Evolutionary conservation across 2,888 invertebrate genomes (phyloP).

Genomic region (Napeogenes sylphis): DNA sequence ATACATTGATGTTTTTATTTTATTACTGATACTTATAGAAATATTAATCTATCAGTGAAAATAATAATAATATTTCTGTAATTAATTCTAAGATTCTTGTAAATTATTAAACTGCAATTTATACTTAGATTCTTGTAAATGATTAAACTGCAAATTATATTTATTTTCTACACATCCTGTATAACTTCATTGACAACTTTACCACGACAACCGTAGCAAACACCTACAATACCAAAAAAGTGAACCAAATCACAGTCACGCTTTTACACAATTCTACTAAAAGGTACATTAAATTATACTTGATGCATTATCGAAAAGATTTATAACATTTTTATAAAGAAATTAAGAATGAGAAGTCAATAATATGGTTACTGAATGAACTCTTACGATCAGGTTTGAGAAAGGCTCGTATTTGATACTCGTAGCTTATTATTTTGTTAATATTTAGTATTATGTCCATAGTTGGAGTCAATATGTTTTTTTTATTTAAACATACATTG

Average conservation of each 20-base stretch:
- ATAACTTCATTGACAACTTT: constrained; percentile 46
- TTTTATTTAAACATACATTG: too few species aligned
- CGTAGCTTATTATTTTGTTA: too few species aligned
- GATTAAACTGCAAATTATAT: not conserved
- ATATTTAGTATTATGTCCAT: too few species aligned
- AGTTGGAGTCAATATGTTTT: too few species aligned
- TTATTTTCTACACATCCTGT: constrained; percentile 40
- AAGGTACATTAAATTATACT: constrained; percentile 42
- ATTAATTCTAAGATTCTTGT: too few species aligned
- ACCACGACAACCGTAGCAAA: constrained; percentile 66
- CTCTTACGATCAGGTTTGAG: too few species aligned
- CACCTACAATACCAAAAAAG: constrained; percentile 44
- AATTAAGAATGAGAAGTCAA: constrained; percentile 38
- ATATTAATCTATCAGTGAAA: too few species aligned
- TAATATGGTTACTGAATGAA: constrained; percentile 10
- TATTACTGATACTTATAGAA: too few species aligned
- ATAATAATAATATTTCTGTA: too few species aligned
- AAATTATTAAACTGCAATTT: too few species aligned
- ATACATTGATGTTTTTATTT: not conserved
- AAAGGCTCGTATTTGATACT: too few species aligned
- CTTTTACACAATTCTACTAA: constrained; percentile 44
- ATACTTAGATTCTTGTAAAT: too few species aligned
- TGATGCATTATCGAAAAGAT: constrained; percentile 50
- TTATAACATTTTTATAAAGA: constrained; percentile 66
- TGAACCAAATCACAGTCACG: constrained; percentile 51